Conservation (phyloP, 30 jellyfish, hydroid and myxozoan genomes). For the Rhopilema esculentum region DNA sequence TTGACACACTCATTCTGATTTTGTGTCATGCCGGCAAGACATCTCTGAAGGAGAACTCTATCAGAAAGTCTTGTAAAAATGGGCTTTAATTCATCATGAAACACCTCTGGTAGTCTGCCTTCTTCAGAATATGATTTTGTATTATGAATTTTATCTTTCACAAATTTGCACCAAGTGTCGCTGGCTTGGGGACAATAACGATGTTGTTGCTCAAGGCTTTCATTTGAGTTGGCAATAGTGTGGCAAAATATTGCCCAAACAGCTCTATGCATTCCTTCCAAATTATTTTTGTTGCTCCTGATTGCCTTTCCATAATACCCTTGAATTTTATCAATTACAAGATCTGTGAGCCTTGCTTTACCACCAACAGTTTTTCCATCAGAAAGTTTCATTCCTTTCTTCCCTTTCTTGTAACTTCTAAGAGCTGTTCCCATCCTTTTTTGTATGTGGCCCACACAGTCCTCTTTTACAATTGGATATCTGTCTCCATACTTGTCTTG, state of each 20-base stretch:
- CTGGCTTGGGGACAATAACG: constrained; percentile 4
- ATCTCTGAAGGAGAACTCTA: constrained; percentile 10
- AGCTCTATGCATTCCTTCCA: constrained; percentile 21
- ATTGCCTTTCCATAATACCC: constrained; percentile 9
- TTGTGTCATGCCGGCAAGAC: constrained; percentile 41
- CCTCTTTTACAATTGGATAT: too few species aligned
- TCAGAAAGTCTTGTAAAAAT: constrained; percentile 19
- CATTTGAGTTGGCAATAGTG: neutral
- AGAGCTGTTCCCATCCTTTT: neutral
- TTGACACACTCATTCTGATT: constrained; percentile 38
- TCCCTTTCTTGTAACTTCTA: neutral
- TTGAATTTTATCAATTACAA: constrained; percentile 5
- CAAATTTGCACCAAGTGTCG: constrained; percentile 1
- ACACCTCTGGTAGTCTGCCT: neutral
- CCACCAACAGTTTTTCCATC: neutral
- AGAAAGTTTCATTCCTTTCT: neutral
- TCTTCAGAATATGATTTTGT: neutral
- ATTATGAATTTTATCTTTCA: constrained; percentile 1
- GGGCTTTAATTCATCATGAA: constrained; percentile 6
- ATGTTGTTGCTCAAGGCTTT: constrained; percentile 19
- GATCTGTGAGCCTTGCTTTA: neutral
- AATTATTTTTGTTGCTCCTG: neutral
- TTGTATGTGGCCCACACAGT: too few species aligned
- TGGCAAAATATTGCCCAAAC: neutral
- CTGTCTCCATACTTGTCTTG: too few species aligned